phyloP scores from a whole-genome alignment of 1,140 invertebrate species.

The Scaptodrosophila lebanonensis region DNA sequence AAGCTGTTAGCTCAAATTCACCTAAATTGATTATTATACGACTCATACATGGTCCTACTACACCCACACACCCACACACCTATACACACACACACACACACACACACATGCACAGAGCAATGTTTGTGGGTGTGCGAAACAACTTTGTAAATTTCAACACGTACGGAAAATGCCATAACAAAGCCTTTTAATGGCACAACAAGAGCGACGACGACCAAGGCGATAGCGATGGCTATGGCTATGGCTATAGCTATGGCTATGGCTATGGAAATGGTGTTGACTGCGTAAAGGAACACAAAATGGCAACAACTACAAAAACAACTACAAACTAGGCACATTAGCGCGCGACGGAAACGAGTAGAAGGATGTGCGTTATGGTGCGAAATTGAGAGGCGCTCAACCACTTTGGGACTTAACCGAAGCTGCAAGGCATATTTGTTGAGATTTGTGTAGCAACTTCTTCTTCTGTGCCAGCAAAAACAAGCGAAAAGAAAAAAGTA shows the following conservation, averaged over 20 bases:
- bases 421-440: conserved; percentile 62
- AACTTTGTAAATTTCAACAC: conserved; percentile 72
- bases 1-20: conserved; percentile 57
- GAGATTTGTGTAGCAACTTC: conserved; percentile 45
- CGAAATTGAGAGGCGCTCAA: neutral
- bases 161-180: conserved; percentile 72
- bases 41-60: too few relatives aligned
- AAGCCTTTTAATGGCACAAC: conserved; percentile 70
- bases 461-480: conserved; percentile 8
- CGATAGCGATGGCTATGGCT: too few relatives aligned
- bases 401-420: conserved; percentile 47
- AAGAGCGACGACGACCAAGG: conserved; percentile 30
- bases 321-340: conserved; percentile 73
- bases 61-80: too few relatives aligned
- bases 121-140: conserved; percentile 5
- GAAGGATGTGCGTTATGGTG: too few relatives aligned
- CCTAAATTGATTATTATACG: conserved; percentile 67
- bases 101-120: neutral
- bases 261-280: too few relatives aligned
- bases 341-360: conserved; percentile 13
- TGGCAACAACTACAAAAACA: too few relatives aligned
- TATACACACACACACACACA: too few relatives aligned
- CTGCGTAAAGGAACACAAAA: too few relatives aligned
- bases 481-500: conserved; percentile 33
- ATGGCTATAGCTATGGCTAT: too few relatives aligned